phyloP scores from a whole-genome alignment of 92 coral and sea anemone species.

The Porites evermanni region DNA sequence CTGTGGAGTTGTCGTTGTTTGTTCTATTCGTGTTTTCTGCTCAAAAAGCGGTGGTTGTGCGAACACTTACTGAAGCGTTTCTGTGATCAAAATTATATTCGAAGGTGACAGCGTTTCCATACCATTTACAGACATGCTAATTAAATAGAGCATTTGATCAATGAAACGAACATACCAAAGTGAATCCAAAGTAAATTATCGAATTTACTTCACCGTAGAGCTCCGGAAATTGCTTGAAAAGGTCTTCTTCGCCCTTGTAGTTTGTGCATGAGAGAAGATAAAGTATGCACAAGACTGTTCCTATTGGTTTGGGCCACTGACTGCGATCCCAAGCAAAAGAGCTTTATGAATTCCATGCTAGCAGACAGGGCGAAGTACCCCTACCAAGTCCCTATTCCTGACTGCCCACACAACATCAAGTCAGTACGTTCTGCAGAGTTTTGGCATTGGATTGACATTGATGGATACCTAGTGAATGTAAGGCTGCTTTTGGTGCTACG shows the following conservation, averaged over 20 bases:
- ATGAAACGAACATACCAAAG: constrained; percentile 24
- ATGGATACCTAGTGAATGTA: no score
- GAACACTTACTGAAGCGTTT: constrained; percentile 24
- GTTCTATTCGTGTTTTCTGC: neutral
- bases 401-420: constrained; percentile 6
- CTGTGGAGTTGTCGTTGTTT: constrained; percentile 29
- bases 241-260: constrained; percentile 55
- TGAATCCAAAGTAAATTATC: constrained; percentile 19
- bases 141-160: constrained; percentile 28
- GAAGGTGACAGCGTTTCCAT: constrained; percentile 18
- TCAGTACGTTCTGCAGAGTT: no score
- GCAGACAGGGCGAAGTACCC: constrained; percentile 54
- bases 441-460: no score
- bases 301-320: constrained; percentile 59
- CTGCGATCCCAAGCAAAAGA: constrained; percentile 72
- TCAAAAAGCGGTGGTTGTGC: constrained; percentile 32
- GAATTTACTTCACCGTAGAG: constrained; percentile 20
- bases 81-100: constrained; percentile 31
- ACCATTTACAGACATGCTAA: constrained; percentile 8
- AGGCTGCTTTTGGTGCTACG: no score
- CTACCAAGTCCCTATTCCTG: constrained; percentile 63
- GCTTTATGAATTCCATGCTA: constrained; percentile 66
- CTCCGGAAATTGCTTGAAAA: constrained; percentile 24
- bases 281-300: constrained; percentile 53
- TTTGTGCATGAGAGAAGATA: constrained; percentile 35